Percentiles rank a stretch among this genome's conserved stretches.
Evolutionary conservation across 2,888 invertebrate species (phyloP).

Genomic region (Perdita meconis): DNA sequence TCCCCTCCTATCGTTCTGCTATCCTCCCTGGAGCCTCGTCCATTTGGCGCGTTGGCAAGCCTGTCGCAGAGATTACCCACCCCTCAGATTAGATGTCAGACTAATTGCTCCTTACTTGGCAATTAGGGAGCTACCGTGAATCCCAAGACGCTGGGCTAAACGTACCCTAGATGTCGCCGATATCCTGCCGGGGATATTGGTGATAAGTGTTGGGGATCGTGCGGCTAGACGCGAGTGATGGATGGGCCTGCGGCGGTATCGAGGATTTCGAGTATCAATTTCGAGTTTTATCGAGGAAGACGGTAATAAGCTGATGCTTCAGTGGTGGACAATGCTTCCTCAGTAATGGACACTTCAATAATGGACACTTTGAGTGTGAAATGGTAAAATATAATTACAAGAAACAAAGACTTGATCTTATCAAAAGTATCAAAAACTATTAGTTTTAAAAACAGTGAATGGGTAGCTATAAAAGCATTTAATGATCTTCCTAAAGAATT

Average conservation of each 20-base stretch:
- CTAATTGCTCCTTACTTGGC: conserved; percentile 46
- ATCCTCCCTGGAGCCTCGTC: conserved; percentile 61
- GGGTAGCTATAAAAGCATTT: too few relatives aligned
- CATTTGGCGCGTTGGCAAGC: conserved; percentile 61
- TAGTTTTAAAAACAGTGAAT: too few relatives aligned
- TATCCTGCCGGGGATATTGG: neutral
- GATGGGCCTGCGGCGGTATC: neutral
- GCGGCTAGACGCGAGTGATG: neutral
- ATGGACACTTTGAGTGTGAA: too few relatives aligned
- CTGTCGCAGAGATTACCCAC: conserved; percentile 42
- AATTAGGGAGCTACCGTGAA: conserved; percentile 32
- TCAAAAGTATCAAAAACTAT: too few relatives aligned
- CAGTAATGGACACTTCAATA: too few relatives aligned
- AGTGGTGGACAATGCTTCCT: too few relatives aligned
- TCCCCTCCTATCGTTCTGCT: conserved; percentile 70
- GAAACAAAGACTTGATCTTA: too few relatives aligned
- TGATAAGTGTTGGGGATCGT: neutral
- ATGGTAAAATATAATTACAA: too few relatives aligned
- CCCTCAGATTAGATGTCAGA: conserved; percentile 44
- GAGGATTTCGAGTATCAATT: neutral
- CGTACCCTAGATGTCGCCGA: conserved; percentile 5
- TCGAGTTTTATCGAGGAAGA: neutral
- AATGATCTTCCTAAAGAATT: too few relatives aligned
- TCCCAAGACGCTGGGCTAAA: neutral
- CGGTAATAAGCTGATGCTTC: neutral